phyloP scores from a whole-genome alignment of 2,113 vertebrate species.

The Paracanthobrama guichenoti region DNA sequence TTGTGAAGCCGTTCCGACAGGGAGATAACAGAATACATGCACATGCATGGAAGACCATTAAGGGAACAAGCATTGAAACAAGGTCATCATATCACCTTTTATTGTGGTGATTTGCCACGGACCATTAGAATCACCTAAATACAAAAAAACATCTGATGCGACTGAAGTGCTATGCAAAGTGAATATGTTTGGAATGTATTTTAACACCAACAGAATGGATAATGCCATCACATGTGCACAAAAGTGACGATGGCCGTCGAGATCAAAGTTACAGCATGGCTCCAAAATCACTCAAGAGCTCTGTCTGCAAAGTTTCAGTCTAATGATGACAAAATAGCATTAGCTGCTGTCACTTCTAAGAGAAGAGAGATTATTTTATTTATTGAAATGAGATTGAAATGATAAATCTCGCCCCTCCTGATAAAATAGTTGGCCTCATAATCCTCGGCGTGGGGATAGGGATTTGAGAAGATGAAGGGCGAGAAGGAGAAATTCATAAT shows the following conservation, averaged over 20 bases:
- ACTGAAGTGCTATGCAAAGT: not conserved
- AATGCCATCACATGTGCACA: not conserved
- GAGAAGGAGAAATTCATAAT: constrained; percentile 86
- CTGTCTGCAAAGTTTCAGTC: constrained; percentile 83
- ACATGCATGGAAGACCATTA: constrained; percentile 72
- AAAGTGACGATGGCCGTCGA: not conserved
- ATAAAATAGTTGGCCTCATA: constrained; percentile 99
- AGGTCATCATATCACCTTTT: constrained; percentile 57
- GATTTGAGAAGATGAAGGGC: constrained; percentile 84
- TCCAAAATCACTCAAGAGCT: constrained; percentile 39
- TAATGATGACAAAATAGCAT: constrained; percentile 92
- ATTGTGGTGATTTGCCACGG: constrained; percentile 19
- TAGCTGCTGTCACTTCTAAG: constrained; percentile 86
- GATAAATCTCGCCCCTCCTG: constrained; percentile 88
- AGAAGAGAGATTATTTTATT: constrained; percentile 94
- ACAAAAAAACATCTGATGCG: not conserved
- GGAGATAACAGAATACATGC: constrained; percentile 74
- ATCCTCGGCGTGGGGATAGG: constrained; percentile 85
- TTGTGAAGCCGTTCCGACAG: constrained; percentile 74
- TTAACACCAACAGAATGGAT: not conserved
- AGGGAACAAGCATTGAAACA: constrained; percentile 71
- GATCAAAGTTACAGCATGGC: constrained; percentile 29
- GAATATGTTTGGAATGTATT: not conserved
- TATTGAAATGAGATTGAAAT: constrained; percentile 98
- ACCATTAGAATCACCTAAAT: constrained; percentile 16